Percentiles rank a stretch among this genome's conserved stretches.
Conservation (phyloP, 2,888 invertebrate species). For the Drosophila kanekoi region DNA sequence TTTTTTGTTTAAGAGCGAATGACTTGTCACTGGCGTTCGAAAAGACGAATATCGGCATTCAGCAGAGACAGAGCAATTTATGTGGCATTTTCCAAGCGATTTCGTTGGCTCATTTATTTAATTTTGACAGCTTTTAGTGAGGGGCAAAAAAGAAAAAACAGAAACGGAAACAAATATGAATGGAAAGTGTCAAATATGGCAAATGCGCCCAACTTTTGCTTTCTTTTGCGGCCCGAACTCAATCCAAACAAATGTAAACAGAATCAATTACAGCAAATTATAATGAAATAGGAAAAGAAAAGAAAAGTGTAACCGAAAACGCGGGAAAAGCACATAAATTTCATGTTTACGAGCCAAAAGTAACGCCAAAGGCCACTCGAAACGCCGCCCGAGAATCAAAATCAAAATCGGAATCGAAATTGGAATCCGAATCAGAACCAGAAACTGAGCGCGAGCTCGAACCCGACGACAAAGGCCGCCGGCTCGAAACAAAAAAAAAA, state of each 20-base stretch:
- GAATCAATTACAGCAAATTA: constrained; percentile 41
- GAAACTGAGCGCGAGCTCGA: constrained; percentile 17
- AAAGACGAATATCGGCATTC: constrained; percentile 57
- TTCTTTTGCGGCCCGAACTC: constrained; percentile 30
- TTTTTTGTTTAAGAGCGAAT: constrained; percentile 53
- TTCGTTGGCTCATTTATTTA: constrained; percentile 68
- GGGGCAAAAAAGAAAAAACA: neutral
- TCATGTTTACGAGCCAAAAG: constrained; percentile 52
- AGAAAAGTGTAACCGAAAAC: constrained; percentile 21
- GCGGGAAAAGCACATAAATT: constrained; percentile 44
- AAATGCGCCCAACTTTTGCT: constrained; percentile 36
- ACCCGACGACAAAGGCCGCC: constrained; percentile 30
- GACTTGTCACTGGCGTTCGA: constrained; percentile 62
- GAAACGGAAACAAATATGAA: neutral
- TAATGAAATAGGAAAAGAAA: neutral
- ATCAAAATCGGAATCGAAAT: too few species aligned
- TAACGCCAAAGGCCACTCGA: constrained; percentile 22
- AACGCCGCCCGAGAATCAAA: neutral
- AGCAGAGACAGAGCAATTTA: constrained; percentile 66
- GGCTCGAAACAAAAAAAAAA: constrained; percentile 56
- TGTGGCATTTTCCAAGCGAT: constrained; percentile 78
- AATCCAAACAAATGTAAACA: constrained; percentile 38
- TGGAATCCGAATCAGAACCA: constrained; percentile 3
- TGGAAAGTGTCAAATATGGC: constrained; percentile 16
- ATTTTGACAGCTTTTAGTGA: constrained; percentile 55